phyloP scores from a whole-genome alignment of 2,797 vertebrate species.

The Rhynchotus rufescens region DNA sequence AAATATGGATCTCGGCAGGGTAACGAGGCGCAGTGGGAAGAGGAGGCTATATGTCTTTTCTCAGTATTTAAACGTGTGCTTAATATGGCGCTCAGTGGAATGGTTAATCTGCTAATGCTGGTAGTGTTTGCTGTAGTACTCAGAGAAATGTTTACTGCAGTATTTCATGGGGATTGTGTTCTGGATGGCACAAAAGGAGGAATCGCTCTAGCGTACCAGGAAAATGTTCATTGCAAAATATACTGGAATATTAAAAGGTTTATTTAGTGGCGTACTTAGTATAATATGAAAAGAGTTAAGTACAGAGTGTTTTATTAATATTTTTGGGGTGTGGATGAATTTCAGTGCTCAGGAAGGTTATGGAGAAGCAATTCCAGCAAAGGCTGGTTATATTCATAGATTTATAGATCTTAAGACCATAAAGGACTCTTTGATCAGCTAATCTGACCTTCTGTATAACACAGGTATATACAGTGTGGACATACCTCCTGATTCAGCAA shows the following conservation, averaged over 20 bases:
- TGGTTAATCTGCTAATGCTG: conserved; percentile 81
- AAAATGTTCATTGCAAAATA: conserved; percentile 79
- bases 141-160: conserved; percentile 81
- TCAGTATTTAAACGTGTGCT: conserved; percentile 81
- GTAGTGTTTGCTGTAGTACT: conserved; percentile 80
- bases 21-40: conserved; percentile 74
- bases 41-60: conserved; percentile 75
- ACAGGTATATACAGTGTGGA: conserved; percentile 70
- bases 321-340: conserved; percentile 73
- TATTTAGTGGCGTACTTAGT: conserved; percentile 75
- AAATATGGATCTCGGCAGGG: conserved; percentile 76
- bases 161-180: conserved; percentile 81
- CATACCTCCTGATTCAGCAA: conserved; percentile 73
- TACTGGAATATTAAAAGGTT: conserved; percentile 79
- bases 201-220: conserved; percentile 76
- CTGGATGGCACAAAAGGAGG: conserved; percentile 78
- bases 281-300: conserved; percentile 74
- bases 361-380: conserved; percentile 65
- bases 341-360: conserved; percentile 59
- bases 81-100: conserved; percentile 82
- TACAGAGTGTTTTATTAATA: conserved; percentile 67
- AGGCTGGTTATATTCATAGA: conserved; percentile 70
- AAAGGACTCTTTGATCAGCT: conserved; percentile 73
- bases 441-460: conserved; percentile 71
- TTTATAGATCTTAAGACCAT: conserved; percentile 72